Percentiles rank a stretch among this genome's conserved stretches.
Evolutionary conservation across 2,113 vertebrate species (phyloP).

Genomic region (Sus scrofa): T2T-Sscrofa CM000825.6:51646001-51646500

Average conservation of each 20-base stretch:
- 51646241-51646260: accelerated
- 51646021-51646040: background rate
- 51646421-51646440: background rate
- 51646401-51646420: background rate
- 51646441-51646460: background rate
- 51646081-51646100: background rate
- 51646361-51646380: accelerated
- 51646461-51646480: background rate
- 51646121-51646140: background rate
- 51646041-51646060: accelerated
- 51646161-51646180: accelerated
- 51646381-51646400: background rate
- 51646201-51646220: accelerated
- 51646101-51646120: background rate
- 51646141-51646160: background rate
- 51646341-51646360: background rate
- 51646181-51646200: accelerated
- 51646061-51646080: background rate
- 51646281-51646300: background rate
- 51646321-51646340: background rate
- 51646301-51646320: background rate
- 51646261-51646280: background rate
- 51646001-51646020: background rate
- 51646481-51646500: background rate
- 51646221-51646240: background rate